Percentiles rank a stretch among this genome's conserved stretches.
Conservation (phyloP, 2,888 invertebrate genomes). For the Drosophila ezoana region DNA sequence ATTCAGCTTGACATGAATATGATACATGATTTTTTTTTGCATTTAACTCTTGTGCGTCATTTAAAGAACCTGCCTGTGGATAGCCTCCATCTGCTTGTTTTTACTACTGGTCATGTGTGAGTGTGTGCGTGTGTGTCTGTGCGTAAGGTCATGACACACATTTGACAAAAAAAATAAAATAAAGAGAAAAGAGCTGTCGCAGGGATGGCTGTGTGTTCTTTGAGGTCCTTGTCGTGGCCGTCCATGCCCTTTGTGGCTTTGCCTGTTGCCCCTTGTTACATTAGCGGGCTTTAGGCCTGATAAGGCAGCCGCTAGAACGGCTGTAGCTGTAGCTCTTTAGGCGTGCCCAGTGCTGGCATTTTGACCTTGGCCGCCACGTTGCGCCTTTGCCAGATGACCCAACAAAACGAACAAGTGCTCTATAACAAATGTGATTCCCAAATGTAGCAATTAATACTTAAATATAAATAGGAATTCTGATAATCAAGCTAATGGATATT, state of each 20-base stretch:
- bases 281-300: constrained; percentile 31
- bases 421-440: constrained; percentile 14
- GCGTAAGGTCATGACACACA: constrained; percentile 72
- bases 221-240: constrained; percentile 34
- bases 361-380: constrained; percentile 11
- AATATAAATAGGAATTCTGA: neutral
- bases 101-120: constrained; percentile 31
- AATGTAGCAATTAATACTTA: neutral
- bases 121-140: constrained; percentile 7
- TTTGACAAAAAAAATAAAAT: constrained; percentile 44
- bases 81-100: constrained; percentile 16
- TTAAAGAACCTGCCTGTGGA: constrained; percentile 17
- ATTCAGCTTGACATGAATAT: constrained; percentile 14
- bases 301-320: constrained; percentile 27
- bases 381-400: constrained; percentile 5
- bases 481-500: constrained; percentile 11
- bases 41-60: constrained; percentile 35
- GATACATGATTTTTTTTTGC: constrained; percentile 4
- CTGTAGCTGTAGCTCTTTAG: neutral
- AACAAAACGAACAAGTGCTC: neutral
- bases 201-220: constrained; percentile 18
- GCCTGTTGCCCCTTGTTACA: constrained; percentile 21
- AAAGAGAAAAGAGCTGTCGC: constrained; percentile 23
- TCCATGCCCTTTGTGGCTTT: constrained; percentile 43
- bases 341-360: constrained; percentile 19